Evolutionary conservation across 2,888 invertebrate genomes (phyloP), one percentile per base, ranked within the genome.

Genomic region (Ectropis crepuscularia): DNA sequence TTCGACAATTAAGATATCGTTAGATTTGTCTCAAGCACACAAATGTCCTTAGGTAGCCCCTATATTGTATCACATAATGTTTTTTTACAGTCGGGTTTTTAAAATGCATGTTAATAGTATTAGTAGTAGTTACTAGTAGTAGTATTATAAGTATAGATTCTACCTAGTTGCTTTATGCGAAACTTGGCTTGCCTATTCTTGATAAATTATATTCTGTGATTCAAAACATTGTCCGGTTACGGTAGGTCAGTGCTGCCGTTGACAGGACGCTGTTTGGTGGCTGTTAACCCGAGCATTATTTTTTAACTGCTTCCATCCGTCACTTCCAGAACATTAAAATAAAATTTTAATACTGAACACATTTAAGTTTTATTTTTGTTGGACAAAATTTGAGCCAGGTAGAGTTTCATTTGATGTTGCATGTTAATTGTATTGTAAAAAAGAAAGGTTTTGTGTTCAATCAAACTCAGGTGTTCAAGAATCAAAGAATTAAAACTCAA

Each of bases 261-360:
- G 85, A 85, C 83, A 81, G 77, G 72, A 74, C 73, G 76, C 73
- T 75, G 73, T 74, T 77, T 74, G 74, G 60, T 11, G 38, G 73
- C 77, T 72, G 78, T 79, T 68, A 78, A 57, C 70, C 76, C 71
- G 70, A 70, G 78, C 80, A 82, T 80, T 79, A 80, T 78, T 82
- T 84, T 85, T 81, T 78, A 73, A 75, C 74, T 74, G 73, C 64
- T 53, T 59, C 57, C 66, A 65, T 67, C 74, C 74, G 77, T 81
- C 81, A 81, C 75, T 76, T 72, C 68, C 80, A 79, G 72, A 72
- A 73, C 75, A 78, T 78, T 78, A 80, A 70, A 73, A 70, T 65
- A 65, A 69, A 70, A 68, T 68, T 63, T 67, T 57, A 63, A 69
- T 57, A 47, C 57, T 53, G 50, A 45, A 57, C 39, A 47, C 51